Conservation (phyloP, 2,888 invertebrate species). For the Hyposoter dolosus region DNA sequence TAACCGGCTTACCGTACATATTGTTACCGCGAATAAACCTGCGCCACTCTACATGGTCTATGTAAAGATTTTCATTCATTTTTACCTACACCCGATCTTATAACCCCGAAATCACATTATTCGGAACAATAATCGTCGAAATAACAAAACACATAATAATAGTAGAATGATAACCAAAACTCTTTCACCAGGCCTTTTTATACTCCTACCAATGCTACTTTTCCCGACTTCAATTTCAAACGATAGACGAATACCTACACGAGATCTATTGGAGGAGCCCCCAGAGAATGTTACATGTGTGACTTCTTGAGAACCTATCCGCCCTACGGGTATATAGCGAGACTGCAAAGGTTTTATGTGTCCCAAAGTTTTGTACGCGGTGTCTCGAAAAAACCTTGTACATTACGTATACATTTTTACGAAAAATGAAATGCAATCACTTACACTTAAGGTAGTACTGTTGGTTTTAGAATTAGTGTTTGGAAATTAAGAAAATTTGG, state of each 20-base stretch:
- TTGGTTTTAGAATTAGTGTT: too few relatives aligned
- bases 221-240: not conserved
- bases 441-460: too few relatives aligned
- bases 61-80: not conserved
- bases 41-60: not conserved
- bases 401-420: too few relatives aligned
- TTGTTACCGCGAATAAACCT: conserved; percentile 1
- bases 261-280: not conserved
- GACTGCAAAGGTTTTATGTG: not conserved
- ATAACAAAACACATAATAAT: not conserved
- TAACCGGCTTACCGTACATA: conserved; percentile 5
- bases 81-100: not conserved
- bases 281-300: not conserved
- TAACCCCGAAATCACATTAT: not conserved
- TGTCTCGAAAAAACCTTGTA: not conserved
- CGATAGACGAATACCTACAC: not conserved
- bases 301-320: not conserved
- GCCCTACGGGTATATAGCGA: not conserved
- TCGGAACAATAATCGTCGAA: not conserved
- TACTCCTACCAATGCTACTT: not conserved
- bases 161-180: not conserved
- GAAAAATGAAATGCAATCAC: too few relatives aligned
- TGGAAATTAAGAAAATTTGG: too few relatives aligned
- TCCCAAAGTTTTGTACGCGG: not conserved
- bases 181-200: not conserved